These are phyloP conservation scores for Taeniopygia guttata DNA, from an alignment of 2,797 vertebrate genomes.

Conservation along the genomic window DNA sequence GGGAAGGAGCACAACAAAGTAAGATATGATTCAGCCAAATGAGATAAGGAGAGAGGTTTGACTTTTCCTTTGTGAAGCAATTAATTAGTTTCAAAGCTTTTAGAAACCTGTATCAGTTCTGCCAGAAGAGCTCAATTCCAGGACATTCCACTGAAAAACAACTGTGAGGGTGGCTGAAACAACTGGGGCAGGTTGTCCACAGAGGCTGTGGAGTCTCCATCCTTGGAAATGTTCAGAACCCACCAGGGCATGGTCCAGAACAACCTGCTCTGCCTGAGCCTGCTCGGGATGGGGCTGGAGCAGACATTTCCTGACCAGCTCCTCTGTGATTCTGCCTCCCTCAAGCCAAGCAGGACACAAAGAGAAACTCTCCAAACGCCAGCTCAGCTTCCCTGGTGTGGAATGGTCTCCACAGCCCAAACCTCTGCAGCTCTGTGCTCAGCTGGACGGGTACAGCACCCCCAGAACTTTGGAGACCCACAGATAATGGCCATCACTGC, in stretches of 20 bases:
- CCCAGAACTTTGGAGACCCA: not conserved
- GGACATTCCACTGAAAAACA: not conserved
- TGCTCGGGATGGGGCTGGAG: not conserved
- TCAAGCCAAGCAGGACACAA: not conserved
- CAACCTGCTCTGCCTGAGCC: not conserved
- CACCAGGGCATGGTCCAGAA: not conserved
- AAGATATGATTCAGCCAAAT: conserved; percentile 2
- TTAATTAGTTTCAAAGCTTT: conserved; percentile 1
- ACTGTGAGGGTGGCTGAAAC: not conserved
- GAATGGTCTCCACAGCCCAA: not conserved
- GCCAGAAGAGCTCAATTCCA: not conserved
- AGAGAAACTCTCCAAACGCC: not conserved
- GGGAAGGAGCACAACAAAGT: conserved; percentile 9
- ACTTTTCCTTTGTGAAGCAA: not conserved
- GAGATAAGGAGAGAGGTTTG: not conserved
- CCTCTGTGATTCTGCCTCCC: not conserved
- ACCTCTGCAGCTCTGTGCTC: not conserved
- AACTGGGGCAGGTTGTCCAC: not conserved
- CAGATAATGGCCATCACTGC: not conserved
- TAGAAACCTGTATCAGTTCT: not conserved
- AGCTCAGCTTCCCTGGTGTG: not conserved
- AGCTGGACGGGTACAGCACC: not conserved
- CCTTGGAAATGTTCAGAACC: not conserved
- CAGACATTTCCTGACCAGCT: not conserved
- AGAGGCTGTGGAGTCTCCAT: not conserved